phyloP scores from a whole-genome alignment of 2,888 invertebrate genomes.

The Globia sparganii region DNA sequence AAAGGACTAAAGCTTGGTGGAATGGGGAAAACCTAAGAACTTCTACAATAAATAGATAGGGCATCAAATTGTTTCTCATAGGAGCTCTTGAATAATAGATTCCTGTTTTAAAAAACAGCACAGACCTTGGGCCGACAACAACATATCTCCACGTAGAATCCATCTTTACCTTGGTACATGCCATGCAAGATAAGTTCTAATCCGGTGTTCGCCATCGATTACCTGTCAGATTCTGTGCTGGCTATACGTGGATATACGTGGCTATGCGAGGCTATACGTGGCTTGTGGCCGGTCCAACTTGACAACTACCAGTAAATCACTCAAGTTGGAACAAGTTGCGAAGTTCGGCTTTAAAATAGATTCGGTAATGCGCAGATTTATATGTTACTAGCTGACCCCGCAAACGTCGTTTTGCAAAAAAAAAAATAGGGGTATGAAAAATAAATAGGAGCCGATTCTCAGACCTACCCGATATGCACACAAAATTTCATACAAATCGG shows the following conservation, averaged over 20 bases:
- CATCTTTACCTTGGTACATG: conserved; percentile 8
- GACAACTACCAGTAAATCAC: conserved; percentile 55
- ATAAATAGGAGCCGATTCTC: too few relatives aligned
- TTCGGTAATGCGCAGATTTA: conserved; percentile 46
- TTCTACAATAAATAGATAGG: conserved; percentile 4
- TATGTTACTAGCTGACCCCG: too few relatives aligned
- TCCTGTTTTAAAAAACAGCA: not conserved
- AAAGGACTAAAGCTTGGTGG: not conserved
- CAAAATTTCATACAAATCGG: too few relatives aligned
- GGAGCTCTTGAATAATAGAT: conserved; percentile 5
- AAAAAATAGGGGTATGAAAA: too few relatives aligned
- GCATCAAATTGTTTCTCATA: not conserved
- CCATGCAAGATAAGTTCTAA: conserved; percentile 25
- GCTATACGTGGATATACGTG: not conserved
- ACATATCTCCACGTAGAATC: conserved; percentile 1
- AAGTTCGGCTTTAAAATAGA: conserved; percentile 47
- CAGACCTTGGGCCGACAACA: not conserved
- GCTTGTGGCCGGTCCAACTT: conserved; percentile 34
- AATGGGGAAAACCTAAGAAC: not conserved
- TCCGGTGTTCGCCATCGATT: conserved; percentile 54
- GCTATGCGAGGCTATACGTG: conserved; percentile 7
- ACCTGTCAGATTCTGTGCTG: conserved; percentile 43
- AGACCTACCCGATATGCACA: too few relatives aligned
- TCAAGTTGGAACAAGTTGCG: conserved; percentile 34
- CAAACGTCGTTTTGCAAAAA: too few relatives aligned